phyloP scores from a whole-genome alignment of 2,797 vertebrate species.

The Neomorphus geoffroyi region DNA sequence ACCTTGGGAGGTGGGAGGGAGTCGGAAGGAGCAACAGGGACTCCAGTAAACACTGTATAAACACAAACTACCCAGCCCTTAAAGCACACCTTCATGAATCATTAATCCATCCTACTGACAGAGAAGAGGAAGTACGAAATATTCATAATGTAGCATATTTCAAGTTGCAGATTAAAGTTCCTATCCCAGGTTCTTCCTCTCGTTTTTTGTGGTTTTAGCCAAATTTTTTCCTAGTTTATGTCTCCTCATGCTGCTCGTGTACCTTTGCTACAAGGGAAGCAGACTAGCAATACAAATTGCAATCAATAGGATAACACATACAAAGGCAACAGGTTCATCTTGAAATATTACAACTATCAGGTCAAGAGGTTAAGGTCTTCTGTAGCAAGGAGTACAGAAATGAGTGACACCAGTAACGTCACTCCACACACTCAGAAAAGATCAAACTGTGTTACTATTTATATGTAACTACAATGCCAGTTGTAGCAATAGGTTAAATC shows the following conservation, averaged over 20 bases:
- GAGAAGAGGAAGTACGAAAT: background rate
- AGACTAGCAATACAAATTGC: background rate
- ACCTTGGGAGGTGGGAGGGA: background rate
- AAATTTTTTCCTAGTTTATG: background rate
- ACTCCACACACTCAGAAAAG: background rate
- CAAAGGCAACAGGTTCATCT: background rate
- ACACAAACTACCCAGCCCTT: background rate
- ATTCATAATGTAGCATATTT: background rate
- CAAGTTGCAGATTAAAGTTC: background rate
- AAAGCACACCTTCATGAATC: conserved; percentile 24
- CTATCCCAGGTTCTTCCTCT: no score
- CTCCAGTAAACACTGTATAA: background rate
- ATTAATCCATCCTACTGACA: background rate
- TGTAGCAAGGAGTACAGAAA: background rate
- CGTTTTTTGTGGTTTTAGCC: background rate
- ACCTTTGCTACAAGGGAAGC: background rate
- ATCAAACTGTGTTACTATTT: no score
- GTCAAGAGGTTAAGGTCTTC: background rate
- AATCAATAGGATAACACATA: accelerated
- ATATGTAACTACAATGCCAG: background rate
- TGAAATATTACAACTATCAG: accelerated
- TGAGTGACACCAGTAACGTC: background rate
- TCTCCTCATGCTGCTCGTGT: background rate
- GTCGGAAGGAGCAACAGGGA: background rate
- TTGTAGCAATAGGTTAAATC: background rate